Conservation (phyloP, 2,888 invertebrate genomes). For the Pelosia muscerda region DNA sequence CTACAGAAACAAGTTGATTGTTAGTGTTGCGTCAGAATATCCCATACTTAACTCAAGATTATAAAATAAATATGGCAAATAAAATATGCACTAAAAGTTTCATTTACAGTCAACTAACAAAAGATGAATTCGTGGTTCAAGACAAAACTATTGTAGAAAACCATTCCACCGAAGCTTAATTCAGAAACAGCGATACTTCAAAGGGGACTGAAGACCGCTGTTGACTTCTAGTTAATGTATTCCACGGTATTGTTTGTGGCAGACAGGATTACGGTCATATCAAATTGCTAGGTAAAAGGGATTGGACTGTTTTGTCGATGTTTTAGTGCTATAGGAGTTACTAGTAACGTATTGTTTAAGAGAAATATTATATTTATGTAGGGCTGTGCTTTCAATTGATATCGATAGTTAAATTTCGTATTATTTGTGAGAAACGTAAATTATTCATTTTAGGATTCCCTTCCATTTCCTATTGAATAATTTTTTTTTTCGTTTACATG, state of each 20-base stretch:
- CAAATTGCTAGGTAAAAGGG: conserved; percentile 63
- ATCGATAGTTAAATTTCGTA: neutral
- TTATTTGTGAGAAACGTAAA: too few relatives aligned
- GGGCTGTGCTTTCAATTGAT: neutral
- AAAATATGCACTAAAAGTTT: conserved; percentile 21
- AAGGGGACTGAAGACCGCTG: conserved; percentile 51
- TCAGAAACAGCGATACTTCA: conserved; percentile 49
- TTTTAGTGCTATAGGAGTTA: conserved; percentile 17
- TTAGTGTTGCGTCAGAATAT: too few relatives aligned
- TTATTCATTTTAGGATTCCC: too few relatives aligned
- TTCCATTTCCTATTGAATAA: too few relatives aligned
- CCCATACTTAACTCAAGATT: too few relatives aligned
- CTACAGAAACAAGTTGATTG: too few relatives aligned
- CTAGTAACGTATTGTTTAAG: neutral
- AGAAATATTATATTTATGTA: neutral
- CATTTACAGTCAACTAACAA: conserved; percentile 37
- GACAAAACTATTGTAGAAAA: conserved; percentile 55
- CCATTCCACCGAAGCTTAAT: conserved; percentile 55
- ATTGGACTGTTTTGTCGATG: conserved; percentile 50
- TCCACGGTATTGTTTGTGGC: conserved; percentile 77
- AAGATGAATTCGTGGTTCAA: conserved; percentile 47
- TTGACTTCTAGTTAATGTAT: conserved; percentile 80
- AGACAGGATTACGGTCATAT: conserved; percentile 74
- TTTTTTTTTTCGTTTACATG: too few relatives aligned
- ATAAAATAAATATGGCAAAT: neutral